Evolutionary conservation across 2,797 vertebrate species (phyloP), one percentile per base, ranked within the genome.

Genomic region (Cebuella pygmaea): DNA sequence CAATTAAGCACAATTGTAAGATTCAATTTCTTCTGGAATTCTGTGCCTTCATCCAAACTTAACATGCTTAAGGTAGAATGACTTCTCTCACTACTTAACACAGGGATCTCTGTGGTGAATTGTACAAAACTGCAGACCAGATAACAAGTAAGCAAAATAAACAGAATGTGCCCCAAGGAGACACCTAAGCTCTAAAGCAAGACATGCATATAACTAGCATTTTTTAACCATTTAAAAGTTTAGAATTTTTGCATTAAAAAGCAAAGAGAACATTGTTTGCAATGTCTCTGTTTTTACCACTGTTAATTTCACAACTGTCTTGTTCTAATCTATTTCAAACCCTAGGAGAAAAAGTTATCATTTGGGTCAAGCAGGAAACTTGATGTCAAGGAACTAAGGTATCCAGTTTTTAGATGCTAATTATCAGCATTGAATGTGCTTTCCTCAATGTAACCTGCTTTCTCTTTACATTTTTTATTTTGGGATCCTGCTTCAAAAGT

Each of bases 21-120:
- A 96, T 97, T 97, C 97, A 48, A 2, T 97, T 97, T 98, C 97
- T 96, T 96, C 84, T 52, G 87, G 85, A 94, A 93, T 94, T 94
- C 92, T 86, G 75, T 91, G 82, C 39, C 82, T n/a, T 97, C 88
- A 80, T 97, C 75, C 94, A 95, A 96, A 97, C 61, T 88, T 92
- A 94, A 81, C 90, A 81, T 84, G 80, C 88, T 95, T 92, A 89
- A 96, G 33, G 61, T 14, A 5, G 82, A 96, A 92, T 96, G 59
- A 96, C 88, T 96, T 92, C 61, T 74, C 88, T 93, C 55, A 88
- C 89, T 93, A 67, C 70, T 97, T 96, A 96, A 97, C 92, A 92
- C 70, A 46, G 48, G 85, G 74, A 96, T 88, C 93, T 96, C 94
- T 87, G 82, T 82, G 59, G 61, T 41, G 88, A 95, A 88, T 93